phyloP scores from a whole-genome alignment of 2,113 vertebrate species.

The Nerophis ophidion region DNA sequence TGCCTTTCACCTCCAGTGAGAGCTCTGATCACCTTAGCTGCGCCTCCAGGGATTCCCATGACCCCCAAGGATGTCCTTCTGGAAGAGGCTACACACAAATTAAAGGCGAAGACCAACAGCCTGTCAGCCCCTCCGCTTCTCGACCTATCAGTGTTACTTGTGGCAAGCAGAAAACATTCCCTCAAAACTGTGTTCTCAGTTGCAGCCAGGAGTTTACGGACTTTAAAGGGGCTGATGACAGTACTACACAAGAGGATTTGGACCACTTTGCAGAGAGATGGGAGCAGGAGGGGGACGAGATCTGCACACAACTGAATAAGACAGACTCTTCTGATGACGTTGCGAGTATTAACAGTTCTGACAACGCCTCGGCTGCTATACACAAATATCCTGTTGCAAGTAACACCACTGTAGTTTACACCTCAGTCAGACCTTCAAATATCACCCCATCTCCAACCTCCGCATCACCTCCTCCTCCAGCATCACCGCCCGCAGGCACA shows the following conservation, averaged over 20 bases:
- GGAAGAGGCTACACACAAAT: slow-evolving; percentile 51
- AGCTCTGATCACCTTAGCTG: slow-evolving; percentile 85
- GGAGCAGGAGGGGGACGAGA: slow-evolving; percentile 14
- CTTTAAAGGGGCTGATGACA: slow-evolving; percentile 87
- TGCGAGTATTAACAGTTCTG: slow-evolving; percentile 17
- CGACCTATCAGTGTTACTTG: slow-evolving; percentile 32
- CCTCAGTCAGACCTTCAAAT: slow-evolving; percentile 28
- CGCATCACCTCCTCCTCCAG: slow-evolving; percentile 17
- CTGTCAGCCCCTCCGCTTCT: slow-evolving; percentile 26
- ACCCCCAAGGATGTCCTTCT: slow-evolving; percentile 45
- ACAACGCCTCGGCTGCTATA: slow-evolving; percentile 12
- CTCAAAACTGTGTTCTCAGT: slow-evolving; percentile 44
- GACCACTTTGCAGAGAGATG: slow-evolving; percentile 59
- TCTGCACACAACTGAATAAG: slow-evolving; percentile 13
- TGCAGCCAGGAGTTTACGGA: slow-evolving; percentile 83
- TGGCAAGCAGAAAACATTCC: slow-evolving; percentile 30
- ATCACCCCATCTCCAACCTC: slow-evolving; percentile 20
- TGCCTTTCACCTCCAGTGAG: slow-evolving; percentile 83
- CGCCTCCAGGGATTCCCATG: slow-evolving; percentile 68
- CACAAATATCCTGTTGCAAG: slow-evolving; percentile 33
- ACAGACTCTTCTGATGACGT: slow-evolving; percentile 11
- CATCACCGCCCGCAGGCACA: slow-evolving; percentile 14
- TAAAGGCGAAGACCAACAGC: slow-evolving; percentile 60
- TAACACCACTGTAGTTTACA: slow-evolving; percentile 24
- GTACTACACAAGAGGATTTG: slow-evolving; percentile 67